Evolutionary conservation across 2,113 vertebrate genomes (phyloP).

Genomic region (Nipponia nippon): DNA sequence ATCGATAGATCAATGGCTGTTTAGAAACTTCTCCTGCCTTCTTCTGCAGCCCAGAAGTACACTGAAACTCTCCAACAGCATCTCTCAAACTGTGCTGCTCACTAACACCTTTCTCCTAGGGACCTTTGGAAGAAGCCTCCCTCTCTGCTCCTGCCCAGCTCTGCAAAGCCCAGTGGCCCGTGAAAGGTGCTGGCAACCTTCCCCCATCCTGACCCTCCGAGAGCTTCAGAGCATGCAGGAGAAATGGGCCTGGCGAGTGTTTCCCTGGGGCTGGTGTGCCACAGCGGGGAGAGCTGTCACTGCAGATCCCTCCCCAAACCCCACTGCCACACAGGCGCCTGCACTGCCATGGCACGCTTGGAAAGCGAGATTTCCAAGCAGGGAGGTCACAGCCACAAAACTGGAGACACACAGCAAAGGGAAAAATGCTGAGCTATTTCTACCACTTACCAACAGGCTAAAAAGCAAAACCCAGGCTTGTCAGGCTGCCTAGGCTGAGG

Average conservation of each 20-base stretch:
- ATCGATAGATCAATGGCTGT: neutral
- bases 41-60: neutral
- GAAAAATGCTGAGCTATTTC: neutral
- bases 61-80: neutral
- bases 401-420: neutral
- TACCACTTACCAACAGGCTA: neutral
- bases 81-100: neutral
- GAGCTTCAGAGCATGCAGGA: neutral
- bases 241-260: neutral
- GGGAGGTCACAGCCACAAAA: neutral
- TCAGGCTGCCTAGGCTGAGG: neutral
- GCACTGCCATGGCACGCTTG: fast-evolving
- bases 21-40: neutral
- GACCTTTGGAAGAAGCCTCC: neutral
- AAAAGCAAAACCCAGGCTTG: neutral
- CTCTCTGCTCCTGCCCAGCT: neutral
- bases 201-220: neutral
- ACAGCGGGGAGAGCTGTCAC: neutral
- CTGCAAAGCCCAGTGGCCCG: neutral
- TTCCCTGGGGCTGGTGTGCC: neutral
- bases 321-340: neutral
- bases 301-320: neutral
- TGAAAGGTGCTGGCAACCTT: neutral
- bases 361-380: neutral
- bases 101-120: neutral